Percentiles rank a stretch among this genome's conserved stretches.
Evolutionary conservation across 2,113 vertebrate genomes (phyloP).

Genomic region (Eretmochelys imbricata): DNA sequence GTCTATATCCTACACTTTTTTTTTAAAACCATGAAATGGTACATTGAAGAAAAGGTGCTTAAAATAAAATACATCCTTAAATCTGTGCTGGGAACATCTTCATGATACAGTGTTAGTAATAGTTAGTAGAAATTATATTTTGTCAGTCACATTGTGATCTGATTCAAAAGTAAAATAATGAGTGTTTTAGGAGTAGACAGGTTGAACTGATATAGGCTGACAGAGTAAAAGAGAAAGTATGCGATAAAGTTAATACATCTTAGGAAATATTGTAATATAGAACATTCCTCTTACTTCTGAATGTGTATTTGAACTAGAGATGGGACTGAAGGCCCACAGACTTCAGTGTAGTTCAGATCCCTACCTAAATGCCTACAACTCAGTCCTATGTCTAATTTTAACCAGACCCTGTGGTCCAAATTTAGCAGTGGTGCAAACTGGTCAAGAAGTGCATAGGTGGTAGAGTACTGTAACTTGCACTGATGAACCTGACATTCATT

Average conservation of each 20-base stretch:
- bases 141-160: rapidly evolving
- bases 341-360: not conserved
- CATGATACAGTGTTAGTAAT: rapidly evolving
- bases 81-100: conserved; percentile 14
- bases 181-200: not conserved
- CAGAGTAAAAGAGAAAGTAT: rapidly evolving
- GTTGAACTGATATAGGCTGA: not conserved
- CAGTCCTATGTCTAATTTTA: rapidly evolving
- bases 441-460: not conserved
- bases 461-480: not conserved
- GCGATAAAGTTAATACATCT: not conserved
- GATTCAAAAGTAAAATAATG: not conserved
- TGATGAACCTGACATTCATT: not conserved
- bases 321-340: not conserved
- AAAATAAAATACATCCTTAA: conserved; percentile 4
- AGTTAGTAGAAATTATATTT: rapidly evolving
- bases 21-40: not conserved
- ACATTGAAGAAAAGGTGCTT: not conserved
- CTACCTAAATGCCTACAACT: not conserved
- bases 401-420: rapidly evolving
- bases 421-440: not conserved
- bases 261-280: not conserved
- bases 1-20: not conserved
- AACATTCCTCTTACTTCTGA: rapidly evolving
- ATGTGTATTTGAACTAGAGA: not conserved